phyloP scores from a whole-genome alignment of 64 coral and sea anemone species.

The Porites australiensis region DNA sequence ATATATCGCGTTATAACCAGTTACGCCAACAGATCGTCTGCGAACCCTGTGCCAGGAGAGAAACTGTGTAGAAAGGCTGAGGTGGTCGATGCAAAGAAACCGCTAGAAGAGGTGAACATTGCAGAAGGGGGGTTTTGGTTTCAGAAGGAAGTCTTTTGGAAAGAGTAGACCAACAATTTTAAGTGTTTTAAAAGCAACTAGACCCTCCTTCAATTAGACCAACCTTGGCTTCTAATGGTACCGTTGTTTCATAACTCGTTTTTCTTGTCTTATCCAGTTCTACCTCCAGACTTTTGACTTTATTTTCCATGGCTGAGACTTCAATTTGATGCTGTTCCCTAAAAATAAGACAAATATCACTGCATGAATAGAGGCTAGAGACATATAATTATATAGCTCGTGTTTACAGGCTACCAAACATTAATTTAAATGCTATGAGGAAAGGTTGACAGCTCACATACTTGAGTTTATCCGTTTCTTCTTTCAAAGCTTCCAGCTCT shows the following conservation, averaged over 20 bases:
- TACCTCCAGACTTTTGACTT: slow-evolving; percentile 35
- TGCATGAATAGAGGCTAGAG: not conserved
- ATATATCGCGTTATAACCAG: too few relatives aligned
- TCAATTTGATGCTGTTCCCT: slow-evolving; percentile 67
- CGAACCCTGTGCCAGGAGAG: too few relatives aligned
- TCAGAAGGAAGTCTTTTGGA: too few relatives aligned
- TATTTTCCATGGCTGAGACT: slow-evolving; percentile 53
- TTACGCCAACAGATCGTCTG: too few relatives aligned
- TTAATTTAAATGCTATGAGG: too few relatives aligned
- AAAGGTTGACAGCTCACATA: not conserved
- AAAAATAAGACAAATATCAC: not conserved
- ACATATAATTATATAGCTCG: not conserved
- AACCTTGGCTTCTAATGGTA: slow-evolving; percentile 61
- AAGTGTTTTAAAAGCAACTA: too few relatives aligned
- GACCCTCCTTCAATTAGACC: not conserved
- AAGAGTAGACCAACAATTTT: too few relatives aligned
- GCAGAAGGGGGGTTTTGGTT: too few relatives aligned
- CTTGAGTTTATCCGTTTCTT: slow-evolving; percentile 66
- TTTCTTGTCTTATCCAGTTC: slow-evolving; percentile 67
- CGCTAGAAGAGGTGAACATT: too few relatives aligned
- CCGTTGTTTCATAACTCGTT: slow-evolving; percentile 54
- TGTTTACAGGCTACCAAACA: too few relatives aligned
- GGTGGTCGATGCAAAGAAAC: too few relatives aligned
- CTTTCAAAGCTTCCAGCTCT: slow-evolving; percentile 49
- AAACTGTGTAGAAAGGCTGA: too few relatives aligned